Evolutionary conservation across 1,140 invertebrate species (phyloP).

Genomic region (Zaprionus ornatus): DNA sequence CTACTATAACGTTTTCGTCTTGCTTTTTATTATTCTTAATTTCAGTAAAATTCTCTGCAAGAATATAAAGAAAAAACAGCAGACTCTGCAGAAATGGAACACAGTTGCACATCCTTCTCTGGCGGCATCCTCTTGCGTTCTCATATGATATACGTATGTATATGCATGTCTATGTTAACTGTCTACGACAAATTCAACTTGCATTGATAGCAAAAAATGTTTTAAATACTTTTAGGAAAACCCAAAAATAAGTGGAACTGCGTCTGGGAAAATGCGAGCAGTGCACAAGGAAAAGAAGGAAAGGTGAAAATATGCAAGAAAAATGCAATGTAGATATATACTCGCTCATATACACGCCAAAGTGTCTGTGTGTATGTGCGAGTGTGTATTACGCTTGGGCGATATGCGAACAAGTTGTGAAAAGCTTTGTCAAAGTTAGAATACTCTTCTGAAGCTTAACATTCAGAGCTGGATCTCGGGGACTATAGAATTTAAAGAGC

Average conservation of each 20-base stretch:
- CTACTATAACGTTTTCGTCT: slow-evolving; percentile 36
- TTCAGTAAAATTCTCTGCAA: slow-evolving; percentile 25
- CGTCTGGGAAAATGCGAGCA: slow-evolving; percentile 41
- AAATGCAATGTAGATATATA: slow-evolving; percentile 7
- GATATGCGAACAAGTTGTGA: not conserved
- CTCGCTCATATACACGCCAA: not conserved
- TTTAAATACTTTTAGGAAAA: slow-evolving; percentile 47
- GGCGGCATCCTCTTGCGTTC: not conserved
- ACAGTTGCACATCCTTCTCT: slow-evolving; percentile 30
- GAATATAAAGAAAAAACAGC: slow-evolving; percentile 44
- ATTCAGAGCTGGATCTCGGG: not conserved
- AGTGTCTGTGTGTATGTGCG: not conserved
- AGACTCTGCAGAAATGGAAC: slow-evolving; percentile 56
- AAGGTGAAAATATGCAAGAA: slow-evolving; percentile 74
- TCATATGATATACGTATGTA: not conserved
- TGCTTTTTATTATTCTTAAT: slow-evolving; percentile 71
- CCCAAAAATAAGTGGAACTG: slow-evolving; percentile 37
- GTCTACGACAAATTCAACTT: slow-evolving; percentile 63
- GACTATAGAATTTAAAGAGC: not conserved
- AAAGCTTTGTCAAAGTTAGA: not conserved
- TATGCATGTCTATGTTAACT: slow-evolving; percentile 18
- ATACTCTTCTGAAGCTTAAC: not conserved
- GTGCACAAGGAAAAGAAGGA: slow-evolving; percentile 28
- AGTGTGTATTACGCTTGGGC: not conserved
- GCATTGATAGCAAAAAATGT: slow-evolving; percentile 70